A percentile compares a stretch with the other conserved stretches of the same genome.
Evolutionary conservation across 37 sponge, comb jelly and placozoan genomes (phyloP).

Genomic region (Aphrocallistes beatrix): DNA sequence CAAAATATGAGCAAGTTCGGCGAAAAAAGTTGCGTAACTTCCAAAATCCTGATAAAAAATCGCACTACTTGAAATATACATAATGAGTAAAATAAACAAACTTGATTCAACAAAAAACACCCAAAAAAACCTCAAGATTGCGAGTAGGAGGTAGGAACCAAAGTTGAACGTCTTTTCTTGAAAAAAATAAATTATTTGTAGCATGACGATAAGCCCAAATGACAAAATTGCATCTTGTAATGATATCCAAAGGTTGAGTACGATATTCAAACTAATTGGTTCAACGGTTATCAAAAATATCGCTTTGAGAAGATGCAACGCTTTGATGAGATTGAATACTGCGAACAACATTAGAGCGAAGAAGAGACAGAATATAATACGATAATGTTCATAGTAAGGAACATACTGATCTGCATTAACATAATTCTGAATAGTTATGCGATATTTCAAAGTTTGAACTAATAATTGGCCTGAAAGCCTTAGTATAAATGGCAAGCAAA

Average conservation of each 20-base stretch:
- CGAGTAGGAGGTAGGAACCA: not conserved
- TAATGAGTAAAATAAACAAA: not conserved
- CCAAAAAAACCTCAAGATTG: not conserved
- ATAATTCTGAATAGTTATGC: not conserved
- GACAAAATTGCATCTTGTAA: not conserved
- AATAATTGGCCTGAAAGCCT: not conserved
- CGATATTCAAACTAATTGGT: not conserved
- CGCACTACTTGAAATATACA: not conserved
- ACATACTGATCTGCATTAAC: not conserved
- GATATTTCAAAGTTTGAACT: not conserved
- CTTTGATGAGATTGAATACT: not conserved
- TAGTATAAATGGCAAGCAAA: not conserved
- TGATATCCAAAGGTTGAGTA: not conserved
- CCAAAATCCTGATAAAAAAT: no score
- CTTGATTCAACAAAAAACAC: not conserved
- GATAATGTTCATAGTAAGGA: not conserved
- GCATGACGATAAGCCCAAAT: not conserved
- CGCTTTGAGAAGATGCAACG: not conserved
- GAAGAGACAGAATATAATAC: not conserved
- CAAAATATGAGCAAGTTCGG: no score
- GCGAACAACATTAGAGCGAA: not conserved
- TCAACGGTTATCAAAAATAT: not conserved
- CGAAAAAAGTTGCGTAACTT: no score
- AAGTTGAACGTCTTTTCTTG: not conserved
- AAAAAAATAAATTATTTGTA: not conserved